Percentiles rank a stretch among this genome's conserved stretches.
Evolutionary conservation across 2,113 vertebrate species (phyloP).

Genomic region (Todiramphus chloris): DNA sequence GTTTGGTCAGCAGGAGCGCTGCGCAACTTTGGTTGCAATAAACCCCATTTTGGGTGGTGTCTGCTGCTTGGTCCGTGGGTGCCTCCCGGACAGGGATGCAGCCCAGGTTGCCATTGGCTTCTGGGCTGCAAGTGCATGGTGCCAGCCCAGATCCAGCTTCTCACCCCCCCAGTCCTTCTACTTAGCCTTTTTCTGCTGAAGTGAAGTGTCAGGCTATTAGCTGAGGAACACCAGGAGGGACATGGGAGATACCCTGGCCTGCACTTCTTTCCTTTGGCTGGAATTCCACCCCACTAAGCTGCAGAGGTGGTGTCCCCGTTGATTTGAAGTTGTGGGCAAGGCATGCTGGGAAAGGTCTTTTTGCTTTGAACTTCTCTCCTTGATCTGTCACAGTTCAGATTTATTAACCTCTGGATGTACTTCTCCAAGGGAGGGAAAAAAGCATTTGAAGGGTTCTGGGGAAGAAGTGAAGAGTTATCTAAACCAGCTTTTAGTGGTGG

Average conservation of each 20-base stretch:
- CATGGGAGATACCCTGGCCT: not conserved
- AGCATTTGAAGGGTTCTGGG: not conserved
- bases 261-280: not conserved
- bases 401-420: not conserved
- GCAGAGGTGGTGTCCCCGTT: not conserved
- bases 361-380: constrained; percentile 23
- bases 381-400: not conserved
- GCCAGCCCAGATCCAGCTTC: too few species aligned
- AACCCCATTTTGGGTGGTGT: too few species aligned
- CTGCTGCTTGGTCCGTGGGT: too few species aligned
- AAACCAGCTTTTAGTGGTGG: not conserved
- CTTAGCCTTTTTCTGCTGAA: not conserved
- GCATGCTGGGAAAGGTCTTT: not conserved
- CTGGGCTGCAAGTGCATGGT: not conserved
- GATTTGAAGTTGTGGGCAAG: not conserved
- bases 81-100: not conserved
- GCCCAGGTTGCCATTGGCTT: not conserved
- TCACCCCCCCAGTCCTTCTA: not conserved
- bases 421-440: not conserved
- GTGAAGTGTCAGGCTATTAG: not conserved
- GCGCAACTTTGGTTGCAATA: too few species aligned
- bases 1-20: too few species aligned
- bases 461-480: constrained; percentile 3
- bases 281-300: not conserved
- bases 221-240: not conserved